These are phyloP conservation scores for Syngnathus typhle DNA, from an alignment of 2,113 vertebrate species.

Conservation along the genomic window DNA sequence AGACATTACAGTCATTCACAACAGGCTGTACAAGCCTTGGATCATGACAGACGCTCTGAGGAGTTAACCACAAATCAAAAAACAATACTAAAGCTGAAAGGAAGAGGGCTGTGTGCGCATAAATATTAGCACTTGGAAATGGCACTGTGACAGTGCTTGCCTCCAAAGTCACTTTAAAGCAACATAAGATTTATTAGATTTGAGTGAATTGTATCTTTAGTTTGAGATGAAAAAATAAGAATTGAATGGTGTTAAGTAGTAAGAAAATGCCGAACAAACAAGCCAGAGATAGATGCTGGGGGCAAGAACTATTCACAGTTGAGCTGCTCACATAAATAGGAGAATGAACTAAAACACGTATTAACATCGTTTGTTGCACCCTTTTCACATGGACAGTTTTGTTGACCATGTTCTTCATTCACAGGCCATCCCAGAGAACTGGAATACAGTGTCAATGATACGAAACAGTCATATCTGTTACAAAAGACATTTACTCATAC, in stretches of 20 bases:
- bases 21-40: slow-evolving; percentile 59
- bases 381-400: too few species aligned
- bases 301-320: background rate
- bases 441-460: too few species aligned
- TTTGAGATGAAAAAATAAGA: slow-evolving; percentile 7
- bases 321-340: too few species aligned
- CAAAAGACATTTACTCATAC: too few species aligned
- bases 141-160: slow-evolving; percentile 20
- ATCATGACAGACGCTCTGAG: slow-evolving; percentile 58
- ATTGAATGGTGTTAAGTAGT: background rate
- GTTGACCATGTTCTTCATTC: too few species aligned
- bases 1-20: slow-evolving; percentile 70
- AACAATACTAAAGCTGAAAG: slow-evolving; percentile 38
- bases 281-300: too few species aligned
- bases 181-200: slow-evolving; percentile 45
- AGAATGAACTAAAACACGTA: too few species aligned
- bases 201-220: slow-evolving; percentile 21
- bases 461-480: too few species aligned
- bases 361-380: too few species aligned
- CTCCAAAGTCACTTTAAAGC: slow-evolving; percentile 40
- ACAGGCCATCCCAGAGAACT: too few species aligned
- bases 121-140: slow-evolving; percentile 56
- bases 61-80: slow-evolving; percentile 56
- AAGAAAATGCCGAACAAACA: too few species aligned
- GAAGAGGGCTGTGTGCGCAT: slow-evolving; percentile 52